These are phyloP conservation scores for Arrhamphus sclerolepis DNA, from an alignment of 2,797 vertebrate species.

Conservation along the genomic window DNA sequence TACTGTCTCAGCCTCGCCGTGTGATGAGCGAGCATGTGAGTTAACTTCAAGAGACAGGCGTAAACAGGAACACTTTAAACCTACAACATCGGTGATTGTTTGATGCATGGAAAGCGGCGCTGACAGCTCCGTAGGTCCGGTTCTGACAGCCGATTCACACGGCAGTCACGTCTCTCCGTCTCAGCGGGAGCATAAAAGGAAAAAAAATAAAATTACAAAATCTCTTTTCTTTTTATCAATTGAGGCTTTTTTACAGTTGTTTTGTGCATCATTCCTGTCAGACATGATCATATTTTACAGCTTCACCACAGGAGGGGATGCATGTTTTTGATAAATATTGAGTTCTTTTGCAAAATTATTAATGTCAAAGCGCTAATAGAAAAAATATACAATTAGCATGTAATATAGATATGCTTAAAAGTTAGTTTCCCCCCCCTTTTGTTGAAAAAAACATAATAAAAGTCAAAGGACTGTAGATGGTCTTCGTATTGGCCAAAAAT, in stretches of 20 bases:
- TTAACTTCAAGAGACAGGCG: conserved; percentile 52
- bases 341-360: conserved; percentile 4
- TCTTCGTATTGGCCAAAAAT: no score
- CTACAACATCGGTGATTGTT: conserved; percentile 44
- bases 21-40: conserved; percentile 43
- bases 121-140: conserved; percentile 55
- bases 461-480: no score
- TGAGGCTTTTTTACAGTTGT: conserved; percentile 19
- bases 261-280: conserved; percentile 22
- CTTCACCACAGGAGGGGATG: conserved; percentile 9
- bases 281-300: conserved; percentile 30
- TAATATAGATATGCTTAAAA: no score
- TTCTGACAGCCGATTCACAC: conserved; percentile 42
- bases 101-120: conserved; percentile 56
- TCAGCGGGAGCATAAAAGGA: conserved; percentile 43
- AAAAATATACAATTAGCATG: no score
- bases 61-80: conserved; percentile 64
- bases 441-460: no score
- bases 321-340: conserved; percentile 7
- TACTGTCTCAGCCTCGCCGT: conserved; percentile 40
- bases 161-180: conserved; percentile 37
- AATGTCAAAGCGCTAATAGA: not conserved
- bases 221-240: conserved; percentile 26
- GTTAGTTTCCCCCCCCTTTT: no score
- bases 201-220: not conserved